Evolutionary conservation across 35 echinoderm and acorn worm genomes (phyloP), one percentile per base, ranked within the genome.

Genomic region (Anneissia japonica): DNA sequence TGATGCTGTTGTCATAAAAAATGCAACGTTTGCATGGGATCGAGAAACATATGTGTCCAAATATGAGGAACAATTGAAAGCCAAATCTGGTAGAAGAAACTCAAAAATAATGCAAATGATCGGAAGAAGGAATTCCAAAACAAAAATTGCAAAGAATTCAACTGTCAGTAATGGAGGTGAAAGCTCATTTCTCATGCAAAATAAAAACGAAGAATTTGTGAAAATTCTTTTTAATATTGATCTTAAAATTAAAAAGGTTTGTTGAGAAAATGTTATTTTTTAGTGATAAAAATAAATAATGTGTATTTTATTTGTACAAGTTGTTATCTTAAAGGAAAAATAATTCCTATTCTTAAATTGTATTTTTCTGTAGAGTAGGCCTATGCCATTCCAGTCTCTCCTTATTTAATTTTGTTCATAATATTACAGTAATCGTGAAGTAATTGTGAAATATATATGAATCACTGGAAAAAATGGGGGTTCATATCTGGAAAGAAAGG

Each of bases 11-110:
- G 79, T 39, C 21, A 81, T 81, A 6, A 14, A 81, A 38, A 81
- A 81, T 81, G 79, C 79, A 29, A 81, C 79, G 7, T 81, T 81
- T 39, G 79, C 79, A 30, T 81, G 79, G 79, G 79, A 81, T 23
- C 11, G 21, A 64, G 51, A 64, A 64, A 64, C 51, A 26, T 64
- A 19, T 64, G 51, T 64, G 11, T 64, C 51, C 21, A 64, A 64
- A 26, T 64, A 64, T 64, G 51, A 64, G 51, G 51, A 64, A 23
- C 7, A 64, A 23, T 1, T 64, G 7, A 64, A 64, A 16, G 7
- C 21, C 21, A 64, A 64, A 23, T 2, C 51, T 16, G 51, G 2
- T 16, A 64, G 51, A 64, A 64, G 51, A 64, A 64, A 64, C 51
- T 64, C 51, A 12, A 64, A 64, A 64, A 26, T 64, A 16, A 9